Percentiles rank a stretch among this genome's conserved stretches.
These are phyloP conservation scores for Chelon labrosus DNA, from an alignment of 2,797 vertebrate genomes.

Conservation along the genomic window DNA sequence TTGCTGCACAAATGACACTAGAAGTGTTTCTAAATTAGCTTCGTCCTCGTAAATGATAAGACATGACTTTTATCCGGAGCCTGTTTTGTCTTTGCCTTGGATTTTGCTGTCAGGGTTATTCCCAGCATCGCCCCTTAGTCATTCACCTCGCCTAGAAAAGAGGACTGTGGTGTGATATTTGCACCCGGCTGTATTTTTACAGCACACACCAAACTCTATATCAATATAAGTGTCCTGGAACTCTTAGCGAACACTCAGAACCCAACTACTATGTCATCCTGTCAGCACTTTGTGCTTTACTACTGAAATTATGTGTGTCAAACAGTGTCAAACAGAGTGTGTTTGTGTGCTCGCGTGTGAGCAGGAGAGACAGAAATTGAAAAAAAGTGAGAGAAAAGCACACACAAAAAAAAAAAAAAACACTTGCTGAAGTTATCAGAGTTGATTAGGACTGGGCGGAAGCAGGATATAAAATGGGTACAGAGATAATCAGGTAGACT, in stretches of 20 bases:
- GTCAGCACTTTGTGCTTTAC: conserved; percentile 33
- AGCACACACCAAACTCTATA: conserved; percentile 10
- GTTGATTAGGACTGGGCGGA: conserved; percentile 35
- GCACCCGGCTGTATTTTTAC: neutral
- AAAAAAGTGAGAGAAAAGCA: neutral
- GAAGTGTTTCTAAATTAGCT: conserved; percentile 1
- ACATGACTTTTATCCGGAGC: neutral
- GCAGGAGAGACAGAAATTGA: neutral
- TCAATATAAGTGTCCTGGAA: conserved; percentile 13
- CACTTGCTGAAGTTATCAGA: conserved; percentile 32
- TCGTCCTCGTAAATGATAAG: conserved; percentile 36
- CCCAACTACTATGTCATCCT: conserved; percentile 26
- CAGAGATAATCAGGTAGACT: conserved; percentile 20
- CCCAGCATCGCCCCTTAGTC: conserved; percentile 12
- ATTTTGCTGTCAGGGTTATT: conserved; percentile 18
- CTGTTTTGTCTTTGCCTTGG: conserved; percentile 15
- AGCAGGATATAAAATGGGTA: conserved; percentile 32
- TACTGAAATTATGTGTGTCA: conserved; percentile 10
- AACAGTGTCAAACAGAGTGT: conserved; percentile 13
- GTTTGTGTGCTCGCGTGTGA: neutral
- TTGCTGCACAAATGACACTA: conserved; percentile 12
- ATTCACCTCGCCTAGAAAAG: neutral
- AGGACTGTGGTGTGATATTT: conserved; percentile 14
- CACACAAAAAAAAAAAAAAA: neutral
- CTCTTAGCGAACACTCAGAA: conserved; percentile 35